phyloP scores from a whole-genome alignment of 2,888 invertebrate genomes.

The Hermodice carunculata region DNA sequence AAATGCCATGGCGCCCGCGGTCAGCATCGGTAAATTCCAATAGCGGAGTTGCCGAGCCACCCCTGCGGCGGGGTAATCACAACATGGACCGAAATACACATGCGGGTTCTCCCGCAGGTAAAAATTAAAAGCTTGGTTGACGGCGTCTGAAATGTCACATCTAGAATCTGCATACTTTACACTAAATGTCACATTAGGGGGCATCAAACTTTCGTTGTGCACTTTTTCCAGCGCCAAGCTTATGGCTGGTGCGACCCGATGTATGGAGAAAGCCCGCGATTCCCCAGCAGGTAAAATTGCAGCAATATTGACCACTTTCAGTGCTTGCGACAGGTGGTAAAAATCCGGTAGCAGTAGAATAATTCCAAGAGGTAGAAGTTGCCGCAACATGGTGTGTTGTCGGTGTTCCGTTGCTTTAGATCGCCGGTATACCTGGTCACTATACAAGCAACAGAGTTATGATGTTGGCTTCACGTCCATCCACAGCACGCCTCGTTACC shows the following conservation, averaged over 20 bases:
- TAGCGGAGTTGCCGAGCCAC: constrained; percentile 87
- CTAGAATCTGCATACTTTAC: constrained; percentile 52
- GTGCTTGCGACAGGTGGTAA: too few relatives aligned
- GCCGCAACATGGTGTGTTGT: too few relatives aligned
- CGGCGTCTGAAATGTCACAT: constrained; percentile 50
- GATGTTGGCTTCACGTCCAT: too few relatives aligned
- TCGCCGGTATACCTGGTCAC: too few relatives aligned
- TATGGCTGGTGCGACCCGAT: constrained; percentile 47
- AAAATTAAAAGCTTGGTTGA: constrained; percentile 54
- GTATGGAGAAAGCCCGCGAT: constrained; percentile 47
- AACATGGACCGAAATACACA: constrained; percentile 63
- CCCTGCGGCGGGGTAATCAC: constrained; percentile 83
- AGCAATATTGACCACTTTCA: constrained; percentile 4
- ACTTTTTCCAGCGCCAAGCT: constrained; percentile 47
- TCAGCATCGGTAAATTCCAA: constrained; percentile 92
- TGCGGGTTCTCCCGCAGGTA: constrained; percentile 45
- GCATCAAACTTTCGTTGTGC: not conserved
- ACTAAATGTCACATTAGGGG: not conserved
- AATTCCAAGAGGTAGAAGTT: too few relatives aligned
- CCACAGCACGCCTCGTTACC: too few relatives aligned
- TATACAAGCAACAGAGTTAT: too few relatives aligned
- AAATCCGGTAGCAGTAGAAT: too few relatives aligned
- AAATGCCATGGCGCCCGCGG: constrained; percentile 70
- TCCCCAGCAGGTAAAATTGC: constrained; percentile 9
- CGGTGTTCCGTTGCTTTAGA: too few relatives aligned